Conservation (phyloP, 2,113 vertebrate genomes). For the Cyanistes caeruleus region DNA sequence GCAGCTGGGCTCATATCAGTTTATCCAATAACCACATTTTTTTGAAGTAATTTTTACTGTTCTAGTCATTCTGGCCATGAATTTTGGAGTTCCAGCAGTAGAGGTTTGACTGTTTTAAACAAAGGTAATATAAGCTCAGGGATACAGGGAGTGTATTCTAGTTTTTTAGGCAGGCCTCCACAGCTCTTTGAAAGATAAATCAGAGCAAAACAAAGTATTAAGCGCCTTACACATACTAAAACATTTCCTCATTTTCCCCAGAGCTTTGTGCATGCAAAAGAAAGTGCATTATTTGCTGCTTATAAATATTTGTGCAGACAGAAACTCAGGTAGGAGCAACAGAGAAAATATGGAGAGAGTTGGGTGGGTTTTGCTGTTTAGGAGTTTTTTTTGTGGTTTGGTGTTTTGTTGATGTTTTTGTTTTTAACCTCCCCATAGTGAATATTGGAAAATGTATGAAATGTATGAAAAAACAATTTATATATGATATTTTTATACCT, state of each 20-base stretch:
- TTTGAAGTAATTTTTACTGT: not conserved
- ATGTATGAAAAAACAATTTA: not conserved
- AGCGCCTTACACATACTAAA: not conserved
- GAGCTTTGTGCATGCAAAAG: not conserved
- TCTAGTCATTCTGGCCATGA: not conserved
- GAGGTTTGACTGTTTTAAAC: not conserved
- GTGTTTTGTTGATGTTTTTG: not conserved
- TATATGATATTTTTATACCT: not conserved
- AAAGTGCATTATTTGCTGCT: constrained; percentile 9
- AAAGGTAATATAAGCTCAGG: constrained; percentile 22
- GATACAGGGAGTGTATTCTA: not conserved
- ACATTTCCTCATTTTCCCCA: constrained; percentile 3
- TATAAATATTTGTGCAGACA: constrained; percentile 25
- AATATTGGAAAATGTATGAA: not conserved
- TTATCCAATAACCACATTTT: not conserved
- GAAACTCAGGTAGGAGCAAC: not conserved
- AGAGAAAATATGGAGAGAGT: not conserved
- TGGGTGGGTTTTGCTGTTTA: not conserved
- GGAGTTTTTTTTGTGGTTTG: accelerated
- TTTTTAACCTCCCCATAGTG: not conserved
- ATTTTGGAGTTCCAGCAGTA: not conserved
- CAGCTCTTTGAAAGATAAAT: constrained; percentile 35
- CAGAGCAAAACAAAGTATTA: not conserved
- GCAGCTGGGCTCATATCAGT: not conserved
- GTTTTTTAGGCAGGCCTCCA: constrained; percentile 3